phyloP scores from a whole-genome alignment of 2,888 invertebrate genomes.

The Andricus curvator region DNA sequence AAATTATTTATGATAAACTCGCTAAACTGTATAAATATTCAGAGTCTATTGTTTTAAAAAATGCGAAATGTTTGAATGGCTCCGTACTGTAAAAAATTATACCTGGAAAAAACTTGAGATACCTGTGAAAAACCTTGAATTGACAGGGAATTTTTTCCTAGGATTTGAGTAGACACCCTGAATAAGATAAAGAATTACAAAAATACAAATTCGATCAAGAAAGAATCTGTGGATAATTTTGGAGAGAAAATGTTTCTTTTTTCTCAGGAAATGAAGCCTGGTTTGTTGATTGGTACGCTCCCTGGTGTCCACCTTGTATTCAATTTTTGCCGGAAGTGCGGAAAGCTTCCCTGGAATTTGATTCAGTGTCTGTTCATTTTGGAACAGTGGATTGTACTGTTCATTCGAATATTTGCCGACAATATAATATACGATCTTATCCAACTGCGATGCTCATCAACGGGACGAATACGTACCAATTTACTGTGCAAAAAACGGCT shows the following conservation, averaged over 20 bases:
- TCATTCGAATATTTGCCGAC: constrained; percentile 81
- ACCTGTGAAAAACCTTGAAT: no score
- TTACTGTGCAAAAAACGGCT: constrained; percentile 82
- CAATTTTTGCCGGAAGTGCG: constrained; percentile 84
- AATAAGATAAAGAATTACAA: no score
- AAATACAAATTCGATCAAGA: no score
- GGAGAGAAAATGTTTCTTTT: not conserved
- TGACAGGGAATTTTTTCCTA: no score
- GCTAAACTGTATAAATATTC: no score
- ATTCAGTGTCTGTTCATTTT: constrained; percentile 80
- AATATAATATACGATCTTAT: constrained; percentile 83
- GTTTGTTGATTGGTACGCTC: constrained; percentile 89
- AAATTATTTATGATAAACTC: no score
- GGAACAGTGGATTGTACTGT: constrained; percentile 86
- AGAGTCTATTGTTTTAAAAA: no score
- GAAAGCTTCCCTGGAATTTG: constrained; percentile 81
- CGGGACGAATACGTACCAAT: constrained; percentile 79
- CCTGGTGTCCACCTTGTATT: constrained; percentile 89
- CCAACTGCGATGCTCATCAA: constrained; percentile 86
- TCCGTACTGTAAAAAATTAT: no score
- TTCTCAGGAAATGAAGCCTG: constrained; percentile 76
- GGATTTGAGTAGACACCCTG: no score
- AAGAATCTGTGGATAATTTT: not conserved
- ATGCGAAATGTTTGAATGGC: no score
- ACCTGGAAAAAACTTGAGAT: no score